Conservation (phyloP, 37 sponge, comb jelly and placozoan species). For the Theonella swinhoei region DNA sequence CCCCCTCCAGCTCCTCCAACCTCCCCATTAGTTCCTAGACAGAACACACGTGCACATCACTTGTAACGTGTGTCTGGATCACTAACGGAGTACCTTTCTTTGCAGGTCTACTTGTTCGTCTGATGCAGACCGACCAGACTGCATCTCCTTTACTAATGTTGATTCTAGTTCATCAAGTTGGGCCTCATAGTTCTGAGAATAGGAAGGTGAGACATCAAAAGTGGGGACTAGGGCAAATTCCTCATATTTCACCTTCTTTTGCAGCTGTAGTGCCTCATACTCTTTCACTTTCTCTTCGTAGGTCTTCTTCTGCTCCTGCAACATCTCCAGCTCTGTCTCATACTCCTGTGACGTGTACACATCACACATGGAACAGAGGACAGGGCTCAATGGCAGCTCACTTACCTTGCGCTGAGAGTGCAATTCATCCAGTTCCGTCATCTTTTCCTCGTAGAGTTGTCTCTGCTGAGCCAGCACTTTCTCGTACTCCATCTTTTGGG, state of each 20-base stretch:
- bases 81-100: too few species aligned
- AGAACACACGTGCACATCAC: too few species aligned
- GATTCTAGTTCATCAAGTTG: neutral
- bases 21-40: conserved; percentile 30
- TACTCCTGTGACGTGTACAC: neutral
- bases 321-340: conserved; percentile 27
- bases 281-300: too few species aligned
- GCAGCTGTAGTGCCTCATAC: conserved; percentile 40
- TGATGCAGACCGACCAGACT: conserved; percentile 39
- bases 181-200: conserved; percentile 32
- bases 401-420: conserved; percentile 25
- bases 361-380: neutral
- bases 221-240: neutral
- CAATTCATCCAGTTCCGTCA: conserved; percentile 48
- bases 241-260: conserved; percentile 38
- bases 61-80: too few species aligned
- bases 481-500: too few species aligned
- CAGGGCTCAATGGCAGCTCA: neutral
- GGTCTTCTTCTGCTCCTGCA: too few species aligned
- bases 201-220: too few species aligned
- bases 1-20: conserved; percentile 17
- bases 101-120: conserved; percentile 63
- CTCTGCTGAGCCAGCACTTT: too few species aligned
- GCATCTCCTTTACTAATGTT: conserved; percentile 33
- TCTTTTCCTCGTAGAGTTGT: conserved; percentile 28